Conservation (phyloP, 2,113 vertebrate species). For the Antechinus stuartii region DNA sequence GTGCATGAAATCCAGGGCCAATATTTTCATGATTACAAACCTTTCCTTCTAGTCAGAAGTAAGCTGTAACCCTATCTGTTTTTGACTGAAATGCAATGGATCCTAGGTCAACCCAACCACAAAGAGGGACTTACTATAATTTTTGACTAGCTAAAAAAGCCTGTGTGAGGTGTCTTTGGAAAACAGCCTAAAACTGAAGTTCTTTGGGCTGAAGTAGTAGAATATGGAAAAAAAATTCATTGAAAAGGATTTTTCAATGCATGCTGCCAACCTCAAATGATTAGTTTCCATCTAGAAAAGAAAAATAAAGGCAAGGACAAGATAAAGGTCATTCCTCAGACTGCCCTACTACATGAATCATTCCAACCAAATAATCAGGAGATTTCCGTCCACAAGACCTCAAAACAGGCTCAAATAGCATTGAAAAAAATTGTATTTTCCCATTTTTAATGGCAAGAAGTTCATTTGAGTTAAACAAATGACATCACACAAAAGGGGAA, state of each 20-base stretch:
- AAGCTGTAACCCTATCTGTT: slow-evolving; percentile 48
- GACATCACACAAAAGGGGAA: slow-evolving; percentile 47
- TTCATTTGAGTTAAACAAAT: slow-evolving; percentile 76
- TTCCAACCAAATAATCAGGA: slow-evolving; percentile 73
- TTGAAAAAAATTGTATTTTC: slow-evolving; percentile 71
- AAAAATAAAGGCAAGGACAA: slow-evolving; percentile 80
- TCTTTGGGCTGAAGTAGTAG: slow-evolving; percentile 57
- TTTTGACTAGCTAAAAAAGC: slow-evolving; percentile 4
- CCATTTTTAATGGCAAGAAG: slow-evolving; percentile 75
- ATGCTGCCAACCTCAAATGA: slow-evolving; percentile 77
- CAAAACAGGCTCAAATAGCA: slow-evolving; percentile 73
- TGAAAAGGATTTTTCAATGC: slow-evolving; percentile 70
- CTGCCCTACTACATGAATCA: slow-evolving; percentile 72
- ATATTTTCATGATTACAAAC: slow-evolving; percentile 44
- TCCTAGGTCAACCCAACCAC: slow-evolving; percentile 26
- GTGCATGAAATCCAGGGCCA: background rate
- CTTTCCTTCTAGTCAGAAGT: slow-evolving; percentile 47
- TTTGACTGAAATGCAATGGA: slow-evolving; percentile 48
- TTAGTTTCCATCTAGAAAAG: slow-evolving; percentile 78
- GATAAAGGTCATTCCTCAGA: slow-evolving; percentile 77
- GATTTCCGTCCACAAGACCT: slow-evolving; percentile 80
- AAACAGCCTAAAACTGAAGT: slow-evolving; percentile 58
- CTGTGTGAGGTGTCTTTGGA: slow-evolving; percentile 49
- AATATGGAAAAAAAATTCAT: slow-evolving; percentile 67
- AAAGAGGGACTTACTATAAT: slow-evolving; percentile 6